These are phyloP conservation scores for Rhinopomastus cyanomelas DNA, from an alignment of 2,113 vertebrate genomes.

Conservation along the genomic window DNA sequence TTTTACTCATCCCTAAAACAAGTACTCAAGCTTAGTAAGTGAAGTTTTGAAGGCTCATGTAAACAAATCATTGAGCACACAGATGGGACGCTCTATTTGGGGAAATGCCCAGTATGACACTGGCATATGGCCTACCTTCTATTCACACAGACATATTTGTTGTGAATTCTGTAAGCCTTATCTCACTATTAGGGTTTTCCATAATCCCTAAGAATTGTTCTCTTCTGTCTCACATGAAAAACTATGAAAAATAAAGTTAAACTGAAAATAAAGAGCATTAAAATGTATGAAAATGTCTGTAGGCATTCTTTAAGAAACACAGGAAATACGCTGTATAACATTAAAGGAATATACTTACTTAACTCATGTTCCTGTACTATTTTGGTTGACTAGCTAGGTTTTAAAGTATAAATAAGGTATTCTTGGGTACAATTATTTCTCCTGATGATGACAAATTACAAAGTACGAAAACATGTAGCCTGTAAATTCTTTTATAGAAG, in stretches of 20 bases:
- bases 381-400: neutral
- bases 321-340: neutral
- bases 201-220: slow-evolving; percentile 42
- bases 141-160: slow-evolving; percentile 36
- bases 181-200: slow-evolving; percentile 42
- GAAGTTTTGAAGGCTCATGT: neutral
- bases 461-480: neutral
- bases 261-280: slow-evolving; percentile 35
- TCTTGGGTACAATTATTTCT: neutral
- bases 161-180: slow-evolving; percentile 51
- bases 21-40: neutral
- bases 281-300: neutral
- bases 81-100: slow-evolving; percentile 15
- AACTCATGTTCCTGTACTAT: neutral
- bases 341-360: neutral
- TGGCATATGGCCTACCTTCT: slow-evolving; percentile 8
- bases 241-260: slow-evolving; percentile 28
- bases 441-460: neutral
- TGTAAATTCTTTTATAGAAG: neutral
- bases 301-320: neutral
- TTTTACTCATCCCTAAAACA: slow-evolving; percentile 3
- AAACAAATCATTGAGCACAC: neutral
- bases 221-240: slow-evolving; percentile 5
- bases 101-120: slow-evolving; percentile 32
- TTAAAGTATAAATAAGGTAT: slow-evolving; percentile 16